Evolutionary conservation across 53 echinoderm and acorn worm genomes (phyloP), one percentile per base, ranked within the genome.

Genomic region (Henricia sp.): DNA sequence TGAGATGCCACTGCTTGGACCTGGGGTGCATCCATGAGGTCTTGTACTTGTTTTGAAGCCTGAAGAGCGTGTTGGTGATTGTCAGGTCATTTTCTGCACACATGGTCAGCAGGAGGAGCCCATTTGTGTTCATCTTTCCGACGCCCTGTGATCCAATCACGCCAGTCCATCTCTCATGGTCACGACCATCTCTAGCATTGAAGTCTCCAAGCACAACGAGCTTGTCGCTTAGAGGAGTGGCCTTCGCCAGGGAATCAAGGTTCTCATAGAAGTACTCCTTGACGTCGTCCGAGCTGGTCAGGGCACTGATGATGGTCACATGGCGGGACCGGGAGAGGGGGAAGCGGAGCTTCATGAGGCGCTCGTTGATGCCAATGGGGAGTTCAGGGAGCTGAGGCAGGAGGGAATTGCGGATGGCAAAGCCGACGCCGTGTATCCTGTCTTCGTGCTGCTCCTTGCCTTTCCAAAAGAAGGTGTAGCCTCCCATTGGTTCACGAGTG

Each of bases 1-100:
- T 55, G 17, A 55, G 55, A 20, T 55, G 55, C 77, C 73, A 88
- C 3, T 71, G 34, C 66, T 88, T 83, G 53, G 88, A 88, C 30
- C 83, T 65, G 41, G 72, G 83, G n/a, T 88, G 88, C 72, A 84
- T 71, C 88, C 88, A 83, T 2, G 83, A 46, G 21, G 83, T 88
- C 24, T 83, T 88, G 72, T 48, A 39, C 11, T 37, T 46, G 16
- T 60, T 46, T 2, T 17, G 20, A 24, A 51, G 59, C 34, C 50
- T 42, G 64, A 83, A 88, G 12, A 83, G 60, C 14, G 64, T 88
- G 83, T 63, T 83, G 23, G 83, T 83, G 20, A 88, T 72, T 30
- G n/a, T 25, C 4, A 88, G 20, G 29, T 72, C 17, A 13, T 83
- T 56, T 25, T 58, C 71, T 29, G 83, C 52, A 54, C 88, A 88